Conservation (phyloP, 2,797 vertebrate species). For the Epinephelus coioides region DNA sequence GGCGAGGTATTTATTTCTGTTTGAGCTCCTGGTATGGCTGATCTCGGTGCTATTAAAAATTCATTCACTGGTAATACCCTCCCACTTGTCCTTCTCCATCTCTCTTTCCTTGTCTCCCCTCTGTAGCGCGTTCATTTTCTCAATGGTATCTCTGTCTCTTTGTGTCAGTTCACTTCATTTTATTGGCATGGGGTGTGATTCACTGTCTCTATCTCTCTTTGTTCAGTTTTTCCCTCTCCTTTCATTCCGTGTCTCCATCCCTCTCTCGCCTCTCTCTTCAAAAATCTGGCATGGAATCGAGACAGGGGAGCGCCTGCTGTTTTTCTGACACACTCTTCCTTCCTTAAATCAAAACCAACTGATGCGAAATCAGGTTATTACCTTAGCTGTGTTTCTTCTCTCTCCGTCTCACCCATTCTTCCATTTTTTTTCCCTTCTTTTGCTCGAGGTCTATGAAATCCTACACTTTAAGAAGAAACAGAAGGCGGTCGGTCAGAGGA, state of each 20-base stretch:
- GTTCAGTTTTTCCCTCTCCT: conserved; percentile 67
- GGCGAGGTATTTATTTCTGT: conserved; percentile 68
- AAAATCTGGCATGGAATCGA: conserved; percentile 75
- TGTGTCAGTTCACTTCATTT: conserved; percentile 76
- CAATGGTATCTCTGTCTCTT: conserved; percentile 72
- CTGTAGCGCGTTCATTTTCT: conserved; percentile 59
- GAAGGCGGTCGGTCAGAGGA: conserved; percentile 62
- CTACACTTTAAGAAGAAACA: conserved; percentile 72
- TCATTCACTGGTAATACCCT: conserved; percentile 71
- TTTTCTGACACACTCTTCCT: conserved; percentile 82
- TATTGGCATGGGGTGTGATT: conserved; percentile 71
- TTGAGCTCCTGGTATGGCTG: conserved; percentile 67
- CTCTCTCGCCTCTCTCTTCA: conserved; percentile 57
- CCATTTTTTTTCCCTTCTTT: conserved; percentile 30
- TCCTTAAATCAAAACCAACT: conserved; percentile 83
- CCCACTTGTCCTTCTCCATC: conserved; percentile 61
- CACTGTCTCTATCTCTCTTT: conserved; percentile 69
- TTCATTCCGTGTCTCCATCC: conserved; percentile 61
- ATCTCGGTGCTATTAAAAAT: conserved; percentile 76
- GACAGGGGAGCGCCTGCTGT: conserved; percentile 77
- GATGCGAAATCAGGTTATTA: conserved; percentile 83
- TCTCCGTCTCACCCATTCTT: conserved; percentile 54
- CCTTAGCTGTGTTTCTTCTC: conserved; percentile 69
- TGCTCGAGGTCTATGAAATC: conserved; percentile 77
- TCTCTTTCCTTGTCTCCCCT: conserved; percentile 38